Base-by-base conservation (phyloP, 2,888 invertebrate species). In the Agelastica alni region DNA sequence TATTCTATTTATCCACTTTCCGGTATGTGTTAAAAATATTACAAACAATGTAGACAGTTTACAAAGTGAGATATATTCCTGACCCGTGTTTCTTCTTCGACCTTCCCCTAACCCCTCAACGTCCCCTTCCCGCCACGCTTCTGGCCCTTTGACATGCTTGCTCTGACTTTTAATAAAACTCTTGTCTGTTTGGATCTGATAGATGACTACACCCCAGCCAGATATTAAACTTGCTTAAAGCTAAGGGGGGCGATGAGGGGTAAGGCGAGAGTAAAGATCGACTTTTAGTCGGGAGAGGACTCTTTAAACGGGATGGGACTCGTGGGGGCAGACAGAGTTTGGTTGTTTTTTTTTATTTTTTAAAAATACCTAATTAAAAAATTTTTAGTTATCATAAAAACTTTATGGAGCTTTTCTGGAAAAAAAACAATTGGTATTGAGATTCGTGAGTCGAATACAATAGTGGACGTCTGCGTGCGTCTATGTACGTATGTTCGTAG, bases 101-200 rank as follows among this genome's bases (percentile, higher is more conserved):
- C 34, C 28, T 47, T 17, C 18, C 39, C 39, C 20, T 39, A 26
- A 16, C 28, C 22, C 4, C 16, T 14, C 7, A n/a, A n/a, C n/a
- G 13, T 36, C 22, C 13, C 28, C 12, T 18, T 22, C 6, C n/a
- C 37, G 22, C 43, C 43, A 41, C 32, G 43, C 28, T 42, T 10
- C 10, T 18, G 43, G 64, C 70, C 70, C 71, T 76, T 77, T 78
- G 77, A 77, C 77, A 76, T 76, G 70, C 74, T 70, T 69, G 74
- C 70, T 72, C 77, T 71, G 76, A 77, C 77, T 78, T 79, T 79
- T 79, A 79, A 78, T 79, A 79, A 79, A 79, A 79, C 78, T 78
- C 78, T 79, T 79, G 79, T 79, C 79, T 79, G 78, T 78, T 78
- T 77, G 77, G 76, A 75, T 77, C 79, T 79, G 79, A 79, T 79